Base-by-base conservation (phyloP, 2,113 vertebrate genomes). In the Egretta garzetta region DNA sequence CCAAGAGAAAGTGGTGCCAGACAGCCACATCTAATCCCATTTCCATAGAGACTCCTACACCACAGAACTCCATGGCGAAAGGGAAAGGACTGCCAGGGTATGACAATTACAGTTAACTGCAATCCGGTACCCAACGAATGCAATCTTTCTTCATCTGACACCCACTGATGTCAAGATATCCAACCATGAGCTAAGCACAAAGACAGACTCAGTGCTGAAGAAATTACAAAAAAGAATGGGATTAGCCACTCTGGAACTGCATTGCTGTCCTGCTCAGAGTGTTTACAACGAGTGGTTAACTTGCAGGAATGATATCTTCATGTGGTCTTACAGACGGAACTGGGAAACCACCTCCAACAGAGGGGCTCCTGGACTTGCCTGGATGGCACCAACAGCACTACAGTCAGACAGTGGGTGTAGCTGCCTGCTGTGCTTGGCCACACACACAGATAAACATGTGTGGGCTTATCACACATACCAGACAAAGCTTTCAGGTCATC, bases 1-100 rank as follows among this genome's bases (percentile, higher is more conserved):
- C 60, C 86, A 96, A 63, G 23, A 87, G 14, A 56, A 74, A 84
- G 18, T 4, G 7, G 43, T 82, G 70, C 76, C 89, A 95, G 60
- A 9, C 27, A 74, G 73, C 35, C 45, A 59, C 6, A 33, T 67
- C 87, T 81, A 93, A 96, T 67, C 45, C 30, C 22, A 72, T 68
- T 91, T 92, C 56, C 64, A 77, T 1, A 81, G 17, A 77, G n/a
- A 71, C 21, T 72, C 16, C 24, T 22, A n/a, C 10, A 70, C 12
- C n/a, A 66, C 11, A 67, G 60, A 74, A 39, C 23, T 67, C 26
- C 27, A 52, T 2, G 63, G 23, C 1, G 2, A 75, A 84, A 30
- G 4, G 20, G 11, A 58, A 11, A 83, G 13, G 27, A 76, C 49
- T 21, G 15, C 27, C 27, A 76, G 27, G 13, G 58, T 37, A 59